Conservation (phyloP, 2,888 invertebrate species). For the Lasioglossum villosulum region DNA sequence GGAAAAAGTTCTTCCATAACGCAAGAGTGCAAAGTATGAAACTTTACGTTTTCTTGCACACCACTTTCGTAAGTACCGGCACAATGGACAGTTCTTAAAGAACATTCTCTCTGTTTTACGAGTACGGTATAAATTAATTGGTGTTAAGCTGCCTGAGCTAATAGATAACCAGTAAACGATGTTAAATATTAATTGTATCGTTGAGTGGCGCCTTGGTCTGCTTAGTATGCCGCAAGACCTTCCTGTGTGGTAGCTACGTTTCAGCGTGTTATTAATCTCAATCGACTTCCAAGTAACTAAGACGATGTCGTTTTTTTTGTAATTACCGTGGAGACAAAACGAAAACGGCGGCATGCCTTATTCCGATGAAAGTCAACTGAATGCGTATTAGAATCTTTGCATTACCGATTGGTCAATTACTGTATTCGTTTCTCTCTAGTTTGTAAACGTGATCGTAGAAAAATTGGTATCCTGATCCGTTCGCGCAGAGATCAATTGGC, state of each 20-base stretch:
- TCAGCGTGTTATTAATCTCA: constrained; percentile 49
- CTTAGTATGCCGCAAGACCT: constrained; percentile 46
- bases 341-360: constrained; percentile 63
- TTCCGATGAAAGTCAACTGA: constrained; percentile 68
- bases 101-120: background rate
- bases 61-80: background rate
- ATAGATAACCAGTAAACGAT: background rate
- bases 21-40: background rate
- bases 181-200: background rate
- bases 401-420: constrained; percentile 34
- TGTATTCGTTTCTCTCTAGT: constrained; percentile 26
- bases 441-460: constrained; percentile 25
- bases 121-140: background rate
- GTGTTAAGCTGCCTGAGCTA: background rate
- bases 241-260: constrained; percentile 54
- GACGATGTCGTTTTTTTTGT: constrained; percentile 60
- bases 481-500: constrained; percentile 5
- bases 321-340: constrained; percentile 14
- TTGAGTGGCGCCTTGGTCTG: background rate
- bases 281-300: constrained; percentile 61
- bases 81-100: background rate
- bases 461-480: constrained; percentile 42
- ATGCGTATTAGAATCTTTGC: constrained; percentile 29
- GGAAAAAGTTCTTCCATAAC: background rate
- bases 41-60: background rate